Conservation (phyloP, 2,797 vertebrate species). For the Paratrypauchen microcephalus region DNA sequence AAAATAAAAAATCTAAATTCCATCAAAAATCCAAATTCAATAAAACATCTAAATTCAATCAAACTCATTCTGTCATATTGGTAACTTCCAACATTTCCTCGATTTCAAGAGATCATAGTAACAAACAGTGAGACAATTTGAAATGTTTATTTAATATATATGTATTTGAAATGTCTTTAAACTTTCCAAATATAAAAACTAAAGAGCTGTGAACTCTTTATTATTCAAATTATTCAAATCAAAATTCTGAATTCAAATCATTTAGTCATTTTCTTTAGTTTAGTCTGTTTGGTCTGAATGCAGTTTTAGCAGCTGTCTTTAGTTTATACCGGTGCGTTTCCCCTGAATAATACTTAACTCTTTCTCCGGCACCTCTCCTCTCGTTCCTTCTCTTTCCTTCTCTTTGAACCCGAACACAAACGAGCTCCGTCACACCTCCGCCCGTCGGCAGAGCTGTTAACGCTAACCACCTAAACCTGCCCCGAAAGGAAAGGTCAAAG, state of each 20-base stretch:
- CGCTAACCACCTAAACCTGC: background rate
- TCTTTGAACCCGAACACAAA: background rate
- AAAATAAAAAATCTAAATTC: no score
- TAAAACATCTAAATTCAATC: no score
- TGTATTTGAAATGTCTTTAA: no score
- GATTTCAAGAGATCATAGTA: no score
- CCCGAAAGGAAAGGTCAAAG: background rate
- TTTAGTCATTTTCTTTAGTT: background rate
- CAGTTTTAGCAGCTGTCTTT: background rate
- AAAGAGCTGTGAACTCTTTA: no score
- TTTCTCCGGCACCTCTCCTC: background rate
- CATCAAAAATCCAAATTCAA: no score
- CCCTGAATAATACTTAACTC: background rate
- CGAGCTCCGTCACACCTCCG: background rate
- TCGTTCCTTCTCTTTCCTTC: background rate
- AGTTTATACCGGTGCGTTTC: background rate
- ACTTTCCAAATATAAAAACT: no score
- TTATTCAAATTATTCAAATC: no score
- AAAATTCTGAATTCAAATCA: background rate
- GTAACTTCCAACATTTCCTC: no score
- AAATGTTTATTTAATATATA: no score
- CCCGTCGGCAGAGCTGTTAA: background rate
- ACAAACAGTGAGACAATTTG: no score
- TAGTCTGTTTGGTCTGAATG: background rate
- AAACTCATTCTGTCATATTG: no score